These are phyloP conservation scores for Cataglyphis albicans DNA, from an alignment of 2,888 invertebrate genomes.

Conservation along the genomic window DNA sequence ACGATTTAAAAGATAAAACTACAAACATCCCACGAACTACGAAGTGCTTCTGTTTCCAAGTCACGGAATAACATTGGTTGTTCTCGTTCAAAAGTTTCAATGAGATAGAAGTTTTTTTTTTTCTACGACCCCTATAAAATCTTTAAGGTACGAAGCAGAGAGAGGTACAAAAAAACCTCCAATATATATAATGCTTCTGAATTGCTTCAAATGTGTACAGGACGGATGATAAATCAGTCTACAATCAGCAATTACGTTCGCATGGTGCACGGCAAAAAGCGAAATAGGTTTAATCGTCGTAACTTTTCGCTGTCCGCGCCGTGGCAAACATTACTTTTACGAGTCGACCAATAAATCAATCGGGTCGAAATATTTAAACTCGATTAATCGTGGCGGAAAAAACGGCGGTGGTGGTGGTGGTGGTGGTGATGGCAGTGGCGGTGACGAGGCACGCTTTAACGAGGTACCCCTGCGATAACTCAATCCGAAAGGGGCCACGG, in stretches of 20 bases:
- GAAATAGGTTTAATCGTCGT: slow-evolving; percentile 55
- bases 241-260: slow-evolving; percentile 53
- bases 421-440: neutral
- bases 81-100: slow-evolving; percentile 50
- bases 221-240: slow-evolving; percentile 50
- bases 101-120: slow-evolving; percentile 19
- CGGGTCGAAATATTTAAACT: slow-evolving; percentile 67
- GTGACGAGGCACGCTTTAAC: slow-evolving; percentile 56
- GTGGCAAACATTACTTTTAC: slow-evolving; percentile 50
- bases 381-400: slow-evolving; percentile 59
- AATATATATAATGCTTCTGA: neutral
- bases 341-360: slow-evolving; percentile 59
- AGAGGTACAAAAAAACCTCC: neutral
- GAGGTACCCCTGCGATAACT: slow-evolving; percentile 63
- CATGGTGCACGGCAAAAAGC: slow-evolving; percentile 38
- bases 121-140: slow-evolving; percentile 22
- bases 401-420: slow-evolving; percentile 18
- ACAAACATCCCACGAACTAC: slow-evolving; percentile 7
- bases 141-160: slow-evolving; percentile 27
- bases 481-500: slow-evolving; percentile 51
- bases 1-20: slow-evolving; percentile 40
- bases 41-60: slow-evolving; percentile 31
- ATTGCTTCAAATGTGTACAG: neutral
- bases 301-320: slow-evolving; percentile 56
- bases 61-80: slow-evolving; percentile 47